These are phyloP conservation scores for Vicugna pacos DNA, from an alignment of 2,113 vertebrate genomes.

Conservation along the genomic window DNA sequence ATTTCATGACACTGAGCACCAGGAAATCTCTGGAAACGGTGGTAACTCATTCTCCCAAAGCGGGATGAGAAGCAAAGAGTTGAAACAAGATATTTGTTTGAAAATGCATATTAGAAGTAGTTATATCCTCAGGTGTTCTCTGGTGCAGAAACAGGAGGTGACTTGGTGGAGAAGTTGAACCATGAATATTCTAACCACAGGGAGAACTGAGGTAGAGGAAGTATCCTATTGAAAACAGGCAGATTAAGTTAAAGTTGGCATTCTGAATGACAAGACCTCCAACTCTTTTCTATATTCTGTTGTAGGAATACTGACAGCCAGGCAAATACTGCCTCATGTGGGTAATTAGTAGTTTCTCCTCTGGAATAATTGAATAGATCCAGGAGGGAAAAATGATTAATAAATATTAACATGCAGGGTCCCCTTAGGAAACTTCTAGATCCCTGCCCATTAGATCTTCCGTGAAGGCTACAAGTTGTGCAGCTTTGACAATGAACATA, in stretches of 20 bases:
- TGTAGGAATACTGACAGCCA: background rate
- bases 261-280: background rate
- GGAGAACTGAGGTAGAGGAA: background rate
- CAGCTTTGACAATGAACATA: background rate
- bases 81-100: conserved; percentile 17
- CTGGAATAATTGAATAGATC: background rate
- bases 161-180: background rate
- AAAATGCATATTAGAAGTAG: background rate
- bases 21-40: conserved; percentile 3
- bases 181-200: background rate
- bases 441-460: background rate
- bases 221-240: background rate
- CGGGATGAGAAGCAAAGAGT: background rate
- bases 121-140: background rate
- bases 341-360: background rate
- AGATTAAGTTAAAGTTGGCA: background rate
- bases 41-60: background rate
- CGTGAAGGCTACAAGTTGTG: background rate
- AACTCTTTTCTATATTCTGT: background rate
- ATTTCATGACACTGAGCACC: background rate
- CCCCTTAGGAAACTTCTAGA: conserved; percentile 25
- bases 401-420: background rate
- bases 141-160: background rate
- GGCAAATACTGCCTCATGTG: background rate
- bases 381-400: background rate